Percentiles rank a stretch among this genome's conserved stretches.
These are phyloP conservation scores for Anthophora plumipes DNA, from an alignment of 2,888 invertebrate species.

Conservation along the genomic window DNA sequence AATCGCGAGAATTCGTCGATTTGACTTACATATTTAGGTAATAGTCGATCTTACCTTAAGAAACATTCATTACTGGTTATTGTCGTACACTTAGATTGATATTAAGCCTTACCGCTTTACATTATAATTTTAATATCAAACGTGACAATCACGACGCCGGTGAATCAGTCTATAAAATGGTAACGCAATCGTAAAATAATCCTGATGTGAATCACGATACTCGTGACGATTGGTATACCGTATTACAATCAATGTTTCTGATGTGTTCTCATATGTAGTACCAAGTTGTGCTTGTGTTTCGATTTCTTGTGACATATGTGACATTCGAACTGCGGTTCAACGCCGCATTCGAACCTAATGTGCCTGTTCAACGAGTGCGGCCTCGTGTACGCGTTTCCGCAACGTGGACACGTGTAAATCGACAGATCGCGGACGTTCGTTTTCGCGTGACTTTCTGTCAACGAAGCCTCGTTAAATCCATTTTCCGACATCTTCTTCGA, in stretches of 20 bases:
- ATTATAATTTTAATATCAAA: conserved; percentile 1
- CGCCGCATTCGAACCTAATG: conserved; percentile 87
- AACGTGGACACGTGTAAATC: conserved; percentile 85
- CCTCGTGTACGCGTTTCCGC: conserved; percentile 87
- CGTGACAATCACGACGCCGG: conserved; percentile 61
- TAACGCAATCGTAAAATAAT: conserved; percentile 10
- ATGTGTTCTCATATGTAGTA: conserved; percentile 85
- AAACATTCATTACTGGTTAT: not conserved
- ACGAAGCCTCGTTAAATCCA: conserved; percentile 8
- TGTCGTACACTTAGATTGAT: not conserved
- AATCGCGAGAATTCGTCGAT: not conserved
- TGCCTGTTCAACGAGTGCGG: conserved; percentile 87
- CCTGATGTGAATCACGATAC: conserved; percentile 10
- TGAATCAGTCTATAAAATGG: conserved; percentile 62
- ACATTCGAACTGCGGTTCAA: conserved; percentile 88
- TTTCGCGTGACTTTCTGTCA: conserved; percentile 28
- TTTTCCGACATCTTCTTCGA: conserved; percentile 30
- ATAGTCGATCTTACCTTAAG: not conserved
- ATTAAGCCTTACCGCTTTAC: not conserved
- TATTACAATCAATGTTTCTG: conserved; percentile 79
- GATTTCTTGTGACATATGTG: conserved; percentile 88
- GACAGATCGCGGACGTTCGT: conserved; percentile 53
- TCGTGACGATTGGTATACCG: too few relatives aligned
- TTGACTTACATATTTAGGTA: not conserved
- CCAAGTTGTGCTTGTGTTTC: conserved; percentile 86